Conservation (phyloP, 1,140 invertebrate species). For the Protaetia brevitarsis region DNA sequence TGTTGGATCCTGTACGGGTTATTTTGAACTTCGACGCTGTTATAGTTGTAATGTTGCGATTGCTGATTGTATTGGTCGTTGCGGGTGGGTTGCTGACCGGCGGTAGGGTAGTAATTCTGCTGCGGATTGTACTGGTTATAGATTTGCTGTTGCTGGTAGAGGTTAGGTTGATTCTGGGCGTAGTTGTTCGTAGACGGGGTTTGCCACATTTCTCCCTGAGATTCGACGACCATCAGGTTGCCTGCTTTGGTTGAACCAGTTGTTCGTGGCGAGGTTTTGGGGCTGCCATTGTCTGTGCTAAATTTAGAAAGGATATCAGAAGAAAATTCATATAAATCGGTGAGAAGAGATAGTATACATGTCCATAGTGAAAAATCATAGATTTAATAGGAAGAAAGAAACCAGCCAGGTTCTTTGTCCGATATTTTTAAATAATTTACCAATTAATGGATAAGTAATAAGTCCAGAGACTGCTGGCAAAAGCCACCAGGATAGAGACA, state of each 20-base stretch:
- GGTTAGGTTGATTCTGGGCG: slow-evolving; percentile 29
- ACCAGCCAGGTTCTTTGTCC: no score
- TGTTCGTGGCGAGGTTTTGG: slow-evolving; percentile 33
- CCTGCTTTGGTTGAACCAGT: slow-evolving; percentile 34
- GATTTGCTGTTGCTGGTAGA: slow-evolving; percentile 25
- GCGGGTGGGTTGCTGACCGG: neutral
- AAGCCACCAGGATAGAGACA: no score
- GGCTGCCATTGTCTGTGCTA: slow-evolving; percentile 39
- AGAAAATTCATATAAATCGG: no score
- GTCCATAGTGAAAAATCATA: no score
- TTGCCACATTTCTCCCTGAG: slow-evolving; percentile 27
- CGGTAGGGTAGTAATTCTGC: slow-evolving; percentile 22
- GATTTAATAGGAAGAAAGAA: no score
- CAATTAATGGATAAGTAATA: no score
- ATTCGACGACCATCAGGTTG: no score
- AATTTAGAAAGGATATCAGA: neutral
- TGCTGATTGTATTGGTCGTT: slow-evolving; percentile 38
- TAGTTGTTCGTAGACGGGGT: slow-evolving; percentile 23
- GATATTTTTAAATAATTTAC: no score
- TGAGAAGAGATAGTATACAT: no score
- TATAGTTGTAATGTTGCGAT: slow-evolving; percentile 27
- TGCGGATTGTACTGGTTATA: slow-evolving; percentile 25
- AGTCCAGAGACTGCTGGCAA: no score
- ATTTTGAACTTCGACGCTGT: slow-evolving; percentile 31
- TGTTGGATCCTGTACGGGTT: neutral